phyloP scores from a whole-genome alignment of 1,140 invertebrate genomes.

The Drosophila triauraria region DNA sequence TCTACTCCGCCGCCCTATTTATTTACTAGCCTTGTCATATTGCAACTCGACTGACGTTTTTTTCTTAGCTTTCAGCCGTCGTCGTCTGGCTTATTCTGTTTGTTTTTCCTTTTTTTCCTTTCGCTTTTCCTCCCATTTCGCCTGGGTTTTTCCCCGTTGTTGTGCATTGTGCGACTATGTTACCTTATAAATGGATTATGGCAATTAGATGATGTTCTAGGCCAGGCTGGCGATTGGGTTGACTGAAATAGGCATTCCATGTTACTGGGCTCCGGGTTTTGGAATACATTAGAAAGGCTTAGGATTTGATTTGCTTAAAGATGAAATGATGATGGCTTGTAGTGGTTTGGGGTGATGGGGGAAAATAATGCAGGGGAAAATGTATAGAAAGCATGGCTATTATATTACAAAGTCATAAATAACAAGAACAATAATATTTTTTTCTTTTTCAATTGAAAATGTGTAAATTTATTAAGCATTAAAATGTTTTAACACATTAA shows the following conservation, averaged over 20 bases:
- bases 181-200: slow-evolving; percentile 79
- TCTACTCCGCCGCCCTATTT: slow-evolving; percentile 26
- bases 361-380: background rate
- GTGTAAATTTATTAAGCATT: background rate
- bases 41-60: slow-evolving; percentile 56
- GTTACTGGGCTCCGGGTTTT: slow-evolving; percentile 4
- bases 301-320: slow-evolving; percentile 36
- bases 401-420: background rate
- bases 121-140: slow-evolving; percentile 29
- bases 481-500: background rate
- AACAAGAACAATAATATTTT: background rate
- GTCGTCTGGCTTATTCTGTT: slow-evolving; percentile 63
- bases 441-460: background rate
- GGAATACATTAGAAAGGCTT: slow-evolving; percentile 40
- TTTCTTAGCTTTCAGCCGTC: slow-evolving; percentile 9
- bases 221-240: slow-evolving; percentile 17
- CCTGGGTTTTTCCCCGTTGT: slow-evolving; percentile 11
- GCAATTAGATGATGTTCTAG: slow-evolving; percentile 64
- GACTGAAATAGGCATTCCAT: slow-evolving; percentile 32
- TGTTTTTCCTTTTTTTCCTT: slow-evolving; percentile 47
- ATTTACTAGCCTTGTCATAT: slow-evolving; percentile 78
- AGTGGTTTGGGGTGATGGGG: background rate
- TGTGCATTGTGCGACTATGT: slow-evolving; percentile 47
- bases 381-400: fast-evolving
- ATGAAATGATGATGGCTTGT: slow-evolving; percentile 27